Percentiles rank a stretch among this genome's conserved stretches.
These are phyloP conservation scores for Bombus superbus DNA, from an alignment of 1,140 invertebrate species.

Conservation along the genomic window DNA sequence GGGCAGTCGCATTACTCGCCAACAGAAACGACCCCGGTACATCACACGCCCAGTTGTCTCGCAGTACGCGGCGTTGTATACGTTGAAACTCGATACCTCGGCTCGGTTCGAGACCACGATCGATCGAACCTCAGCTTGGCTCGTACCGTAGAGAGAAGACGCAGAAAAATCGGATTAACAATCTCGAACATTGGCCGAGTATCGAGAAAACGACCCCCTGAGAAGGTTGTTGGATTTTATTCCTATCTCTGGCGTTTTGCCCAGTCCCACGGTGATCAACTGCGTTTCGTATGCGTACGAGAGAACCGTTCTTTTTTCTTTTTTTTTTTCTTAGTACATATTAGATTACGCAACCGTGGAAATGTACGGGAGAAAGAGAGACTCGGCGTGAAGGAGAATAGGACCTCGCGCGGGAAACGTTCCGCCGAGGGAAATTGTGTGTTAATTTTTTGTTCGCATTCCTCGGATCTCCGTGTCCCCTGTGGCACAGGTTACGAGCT, in stretches of 20 bases:
- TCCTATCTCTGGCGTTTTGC: not conserved
- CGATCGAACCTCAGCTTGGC: slow-evolving; percentile 4
- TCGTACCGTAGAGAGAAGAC: not conserved
- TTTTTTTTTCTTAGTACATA: not conserved
- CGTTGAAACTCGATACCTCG: slow-evolving; percentile 46
- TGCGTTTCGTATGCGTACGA: slow-evolving; percentile 29
- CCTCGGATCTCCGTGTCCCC: too few species aligned
- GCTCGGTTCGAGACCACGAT: slow-evolving; percentile 20
- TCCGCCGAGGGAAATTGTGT: not conserved
- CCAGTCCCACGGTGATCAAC: slow-evolving; percentile 55
- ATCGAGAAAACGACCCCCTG: slow-evolving; percentile 34
- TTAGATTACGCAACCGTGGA: slow-evolving; percentile 32
- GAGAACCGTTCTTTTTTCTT: not conserved
- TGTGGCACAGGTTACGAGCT: too few species aligned
- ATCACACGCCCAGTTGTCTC: slow-evolving; percentile 37
- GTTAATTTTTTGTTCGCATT: not conserved
- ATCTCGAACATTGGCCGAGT: slow-evolving; percentile 39
- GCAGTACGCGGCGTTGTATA: not conserved
- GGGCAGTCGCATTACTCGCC: slow-evolving; percentile 44
- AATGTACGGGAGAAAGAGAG: slow-evolving; percentile 5
- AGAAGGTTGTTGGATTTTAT: not conserved
- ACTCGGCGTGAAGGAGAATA: not conserved
- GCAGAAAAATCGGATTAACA: slow-evolving; percentile 34
- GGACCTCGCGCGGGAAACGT: slow-evolving; percentile 15
- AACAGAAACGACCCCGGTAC: slow-evolving; percentile 42